phyloP scores from a whole-genome alignment of 2,113 vertebrate genomes.

The Apodemus sylvaticus region DNA sequence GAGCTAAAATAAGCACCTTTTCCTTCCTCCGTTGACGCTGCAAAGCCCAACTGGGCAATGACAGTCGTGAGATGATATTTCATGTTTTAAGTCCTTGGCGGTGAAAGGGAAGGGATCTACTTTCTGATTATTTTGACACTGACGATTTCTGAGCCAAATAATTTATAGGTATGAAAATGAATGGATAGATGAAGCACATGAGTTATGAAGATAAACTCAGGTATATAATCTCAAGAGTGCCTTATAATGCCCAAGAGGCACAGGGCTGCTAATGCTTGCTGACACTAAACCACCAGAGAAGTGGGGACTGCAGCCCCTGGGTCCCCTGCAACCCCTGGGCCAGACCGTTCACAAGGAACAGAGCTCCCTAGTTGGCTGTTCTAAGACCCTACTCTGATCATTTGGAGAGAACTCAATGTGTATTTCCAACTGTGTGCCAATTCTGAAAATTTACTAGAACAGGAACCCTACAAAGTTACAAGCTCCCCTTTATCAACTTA shows the following conservation, averaged over 20 bases:
- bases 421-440: neutral
- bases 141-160: constrained; percentile 46
- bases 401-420: neutral
- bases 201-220: constrained; percentile 51
- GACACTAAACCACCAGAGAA: neutral
- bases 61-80: constrained; percentile 20
- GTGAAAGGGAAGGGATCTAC: constrained; percentile 8
- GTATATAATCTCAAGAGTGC: neutral
- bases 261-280: constrained; percentile 11
- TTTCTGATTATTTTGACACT: constrained; percentile 55
- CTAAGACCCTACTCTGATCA: neutral
- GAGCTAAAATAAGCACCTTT: constrained; percentile 33
- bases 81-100: constrained; percentile 27
- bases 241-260: neutral
- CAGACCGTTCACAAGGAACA: neutral
- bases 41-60: neutral
- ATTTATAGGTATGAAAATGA: constrained; percentile 58
- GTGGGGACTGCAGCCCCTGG: neutral
- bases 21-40: neutral
- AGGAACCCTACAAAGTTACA: neutral
- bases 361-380: neutral
- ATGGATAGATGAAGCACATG: constrained; percentile 34
- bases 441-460: constrained; percentile 6
- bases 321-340: neutral
- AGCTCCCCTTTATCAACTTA: neutral